A percentile compares a stretch with the other conserved stretches of the same genome.
Evolutionary conservation across 2,888 invertebrate genomes (phyloP).

Genomic region (Brachynemurus nebulosus): DNA sequence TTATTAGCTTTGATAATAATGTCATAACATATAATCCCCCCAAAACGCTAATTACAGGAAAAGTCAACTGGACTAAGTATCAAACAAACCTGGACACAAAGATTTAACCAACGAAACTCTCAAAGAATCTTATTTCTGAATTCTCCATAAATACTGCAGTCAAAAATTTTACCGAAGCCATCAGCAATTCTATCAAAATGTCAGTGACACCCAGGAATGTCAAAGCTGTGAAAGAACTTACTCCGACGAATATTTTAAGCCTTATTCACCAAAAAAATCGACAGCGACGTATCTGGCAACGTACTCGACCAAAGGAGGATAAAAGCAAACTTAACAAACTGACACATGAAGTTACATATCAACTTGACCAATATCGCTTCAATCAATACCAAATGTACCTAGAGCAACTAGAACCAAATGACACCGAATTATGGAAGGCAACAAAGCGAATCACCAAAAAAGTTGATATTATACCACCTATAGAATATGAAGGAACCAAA

Average conservation of each 20-base stretch:
- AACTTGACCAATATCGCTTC: conserved; percentile 8
- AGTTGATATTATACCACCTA: conserved; percentile 8
- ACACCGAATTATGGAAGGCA: conserved; percentile 8
- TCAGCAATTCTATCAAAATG: too few relatives aligned
- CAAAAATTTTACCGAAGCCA: neutral
- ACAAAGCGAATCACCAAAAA: too few relatives aligned
- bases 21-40: neutral
- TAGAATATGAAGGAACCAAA: conserved; percentile 6
- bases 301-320: too few relatives aligned
- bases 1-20: neutral
- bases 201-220: too few relatives aligned
- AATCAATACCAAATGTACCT: conserved; percentile 8
- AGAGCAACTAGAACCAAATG: conserved; percentile 7
- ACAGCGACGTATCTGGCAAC: too few relatives aligned
- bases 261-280: too few relatives aligned
- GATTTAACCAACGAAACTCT: neutral
- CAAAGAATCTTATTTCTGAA: neutral
- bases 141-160: too few relatives aligned
- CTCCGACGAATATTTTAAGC: conserved; percentile 8
- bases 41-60: neutral
- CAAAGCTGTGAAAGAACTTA: neutral
- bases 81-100: neutral
- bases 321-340: conserved; percentile 9
- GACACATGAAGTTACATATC: conserved; percentile 8
- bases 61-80: conserved; percentile 4